These are phyloP conservation scores for Mythimna ferrago DNA, from an alignment of 2,888 invertebrate genomes.

Conservation along the genomic window DNA sequence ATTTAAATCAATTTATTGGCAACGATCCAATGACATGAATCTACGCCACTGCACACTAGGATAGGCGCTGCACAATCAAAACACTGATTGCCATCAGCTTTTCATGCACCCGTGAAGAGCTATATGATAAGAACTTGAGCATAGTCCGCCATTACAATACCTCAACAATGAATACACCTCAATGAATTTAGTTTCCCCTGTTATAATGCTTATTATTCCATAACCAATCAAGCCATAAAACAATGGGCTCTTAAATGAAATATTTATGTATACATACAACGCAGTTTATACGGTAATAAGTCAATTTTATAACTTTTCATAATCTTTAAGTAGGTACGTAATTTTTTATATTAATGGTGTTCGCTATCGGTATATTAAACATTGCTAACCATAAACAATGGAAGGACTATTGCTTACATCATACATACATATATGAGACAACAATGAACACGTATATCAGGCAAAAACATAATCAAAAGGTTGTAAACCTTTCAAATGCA, in stretches of 20 bases:
- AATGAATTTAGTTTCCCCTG: slow-evolving; percentile 24
- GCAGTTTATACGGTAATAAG: not conserved
- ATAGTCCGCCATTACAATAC: slow-evolving; percentile 25
- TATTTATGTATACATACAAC: slow-evolving; percentile 14
- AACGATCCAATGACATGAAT: slow-evolving; percentile 56
- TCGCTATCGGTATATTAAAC: slow-evolving; percentile 18
- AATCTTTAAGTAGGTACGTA: slow-evolving; percentile 6
- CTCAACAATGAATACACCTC: slow-evolving; percentile 9
- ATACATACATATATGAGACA: slow-evolving; percentile 45
- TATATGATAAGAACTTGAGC: slow-evolving; percentile 45
- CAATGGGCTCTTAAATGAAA: slow-evolving; percentile 40
- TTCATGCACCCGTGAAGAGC: slow-evolving; percentile 19
- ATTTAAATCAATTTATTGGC: slow-evolving; percentile 61
- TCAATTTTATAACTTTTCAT: slow-evolving; percentile 6
- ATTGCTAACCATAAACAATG: slow-evolving; percentile 40
- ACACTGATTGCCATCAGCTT: slow-evolving; percentile 53
- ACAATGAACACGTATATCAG: slow-evolving; percentile 48
- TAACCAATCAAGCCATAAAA: slow-evolving; percentile 31
- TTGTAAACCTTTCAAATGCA: slow-evolving; percentile 43
- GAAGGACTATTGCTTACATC: slow-evolving; percentile 50
- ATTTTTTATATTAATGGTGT: slow-evolving; percentile 12
- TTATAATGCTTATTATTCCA: slow-evolving; percentile 28
- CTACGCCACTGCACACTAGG: slow-evolving; percentile 50
- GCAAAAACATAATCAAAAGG: slow-evolving; percentile 45
- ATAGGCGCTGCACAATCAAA: slow-evolving; percentile 61